Percentiles rank a stretch among this genome's conserved stretches.
Evolutionary conservation across 2,113 vertebrate species (phyloP).

Genomic region (Thryonomys swinderianus): DNA sequence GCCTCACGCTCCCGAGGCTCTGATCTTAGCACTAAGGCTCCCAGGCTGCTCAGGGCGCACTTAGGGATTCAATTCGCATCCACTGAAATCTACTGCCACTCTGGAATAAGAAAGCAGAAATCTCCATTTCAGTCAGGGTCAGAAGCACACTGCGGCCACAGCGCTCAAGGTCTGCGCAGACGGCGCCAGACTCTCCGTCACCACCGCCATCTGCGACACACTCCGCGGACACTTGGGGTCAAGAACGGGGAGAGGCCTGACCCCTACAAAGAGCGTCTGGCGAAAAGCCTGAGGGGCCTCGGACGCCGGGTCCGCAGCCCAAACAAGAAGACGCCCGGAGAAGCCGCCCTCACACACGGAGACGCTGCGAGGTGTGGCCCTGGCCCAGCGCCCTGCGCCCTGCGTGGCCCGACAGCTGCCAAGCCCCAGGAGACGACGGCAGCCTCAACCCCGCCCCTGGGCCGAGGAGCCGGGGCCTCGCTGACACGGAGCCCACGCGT

Average conservation of each 20-base stretch:
- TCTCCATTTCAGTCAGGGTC: conserved; percentile 47
- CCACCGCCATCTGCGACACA: background rate
- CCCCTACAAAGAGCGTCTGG: too few relatives aligned
- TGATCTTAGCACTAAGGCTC: conserved; percentile 29
- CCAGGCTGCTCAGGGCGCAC: background rate
- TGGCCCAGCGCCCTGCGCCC: background rate
- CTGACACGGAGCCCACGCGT: background rate
- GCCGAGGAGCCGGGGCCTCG: background rate
- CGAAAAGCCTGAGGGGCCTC: background rate
- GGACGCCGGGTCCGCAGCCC: accelerated
- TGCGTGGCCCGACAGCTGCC: background rate
- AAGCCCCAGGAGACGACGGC: background rate
- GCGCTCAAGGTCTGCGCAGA: background rate
- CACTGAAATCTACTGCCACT: conserved; percentile 52
- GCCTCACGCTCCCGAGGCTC: conserved; percentile 50
- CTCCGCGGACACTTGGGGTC: accelerated
- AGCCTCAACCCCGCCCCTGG: background rate
- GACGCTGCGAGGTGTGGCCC: accelerated
- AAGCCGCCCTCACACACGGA: background rate
- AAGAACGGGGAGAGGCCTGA: accelerated
- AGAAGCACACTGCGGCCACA: background rate
- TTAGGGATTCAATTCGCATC: conserved; percentile 23
- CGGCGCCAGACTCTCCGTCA: too few relatives aligned
- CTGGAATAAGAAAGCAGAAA: conserved; percentile 67
- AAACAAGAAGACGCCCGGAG: accelerated